A percentile compares a stretch with the other conserved stretches of the same genome.
Evolutionary conservation across 2,888 invertebrate species (phyloP).

Genomic region (Cyrtodaria siliqua): DNA sequence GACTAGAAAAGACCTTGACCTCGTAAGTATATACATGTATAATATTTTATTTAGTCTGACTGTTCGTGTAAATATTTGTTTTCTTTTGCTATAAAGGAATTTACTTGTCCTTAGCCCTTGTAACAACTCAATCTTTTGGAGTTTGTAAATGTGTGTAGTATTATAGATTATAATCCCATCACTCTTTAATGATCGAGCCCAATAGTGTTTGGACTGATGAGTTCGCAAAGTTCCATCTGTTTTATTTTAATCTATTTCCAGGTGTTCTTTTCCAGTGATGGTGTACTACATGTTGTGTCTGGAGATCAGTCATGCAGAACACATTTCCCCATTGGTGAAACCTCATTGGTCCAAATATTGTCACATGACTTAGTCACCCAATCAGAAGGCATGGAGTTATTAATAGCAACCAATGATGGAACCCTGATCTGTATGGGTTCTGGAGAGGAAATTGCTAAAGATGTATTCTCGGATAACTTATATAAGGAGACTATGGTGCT

Average conservation of each 20-base stretch:
- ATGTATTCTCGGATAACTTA: slow-evolving; percentile 40
- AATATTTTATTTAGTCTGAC: too few species aligned
- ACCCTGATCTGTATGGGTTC: slow-evolving; percentile 81
- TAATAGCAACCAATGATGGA: slow-evolving; percentile 82
- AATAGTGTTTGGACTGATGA: too few species aligned
- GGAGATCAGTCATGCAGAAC: slow-evolving; percentile 77
- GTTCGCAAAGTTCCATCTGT: too few species aligned
- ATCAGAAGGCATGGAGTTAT: slow-evolving; percentile 78
- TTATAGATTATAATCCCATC: too few species aligned
- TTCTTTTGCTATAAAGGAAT: too few species aligned
- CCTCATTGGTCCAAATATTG: slow-evolving; percentile 80
- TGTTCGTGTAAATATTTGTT: too few species aligned
- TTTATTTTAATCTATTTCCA: too few species aligned
- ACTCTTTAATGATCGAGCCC: too few species aligned
- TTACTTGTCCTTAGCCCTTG: too few species aligned
- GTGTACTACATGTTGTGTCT: slow-evolving; percentile 79
- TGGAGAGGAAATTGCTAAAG: slow-evolving; percentile 50
- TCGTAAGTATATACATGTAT: slow-evolving; percentile 72
- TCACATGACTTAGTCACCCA: slow-evolving; percentile 79
- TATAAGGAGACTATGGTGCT: slow-evolving; percentile 43
- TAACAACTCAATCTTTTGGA: too few species aligned
- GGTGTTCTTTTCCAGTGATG: slow-evolving; percentile 80
- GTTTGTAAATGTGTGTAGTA: too few species aligned
- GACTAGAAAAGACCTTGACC: slow-evolving; percentile 64
- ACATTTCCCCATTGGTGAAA: slow-evolving; percentile 78